Conservation (phyloP, 2,888 invertebrate genomes). For the Pristionchus japonicus region DNA sequence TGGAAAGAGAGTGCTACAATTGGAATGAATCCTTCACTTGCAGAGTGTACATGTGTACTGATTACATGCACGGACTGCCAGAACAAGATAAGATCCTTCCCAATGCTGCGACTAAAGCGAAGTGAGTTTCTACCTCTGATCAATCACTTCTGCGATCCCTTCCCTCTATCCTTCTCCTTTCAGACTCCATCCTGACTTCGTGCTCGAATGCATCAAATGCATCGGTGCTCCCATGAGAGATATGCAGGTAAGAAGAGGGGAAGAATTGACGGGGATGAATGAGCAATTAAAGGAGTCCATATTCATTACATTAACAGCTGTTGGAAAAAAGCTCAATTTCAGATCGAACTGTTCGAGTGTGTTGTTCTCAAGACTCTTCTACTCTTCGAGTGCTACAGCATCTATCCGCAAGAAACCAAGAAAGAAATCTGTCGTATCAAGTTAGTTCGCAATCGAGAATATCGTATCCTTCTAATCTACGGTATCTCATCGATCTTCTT, state of each 20-base stretch:
- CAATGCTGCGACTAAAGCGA: constrained; percentile 35
- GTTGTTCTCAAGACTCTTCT: constrained; percentile 38
- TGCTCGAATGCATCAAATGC: constrained; percentile 32
- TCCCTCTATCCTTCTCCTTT: not conserved
- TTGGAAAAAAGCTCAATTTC: not conserved
- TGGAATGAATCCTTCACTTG: not conserved
- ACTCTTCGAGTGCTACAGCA: constrained; percentile 38
- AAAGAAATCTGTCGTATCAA: not conserved
- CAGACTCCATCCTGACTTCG: constrained; percentile 46
- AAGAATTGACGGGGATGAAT: too few species aligned
- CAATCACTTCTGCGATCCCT: not conserved
- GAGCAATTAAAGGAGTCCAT: not conserved
- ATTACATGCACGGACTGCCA: constrained; percentile 37
- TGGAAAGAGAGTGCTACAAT: not conserved
- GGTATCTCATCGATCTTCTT: not conserved
- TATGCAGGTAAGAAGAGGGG: not conserved
- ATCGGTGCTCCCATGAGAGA: constrained; percentile 44
- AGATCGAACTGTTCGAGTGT: constrained; percentile 41
- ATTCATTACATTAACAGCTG: not conserved
- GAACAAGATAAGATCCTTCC: not conserved
- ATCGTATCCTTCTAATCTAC: too few species aligned
- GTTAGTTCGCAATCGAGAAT: not conserved
- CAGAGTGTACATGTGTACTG: constrained; percentile 47
- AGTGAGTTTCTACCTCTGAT: constrained; percentile 13
- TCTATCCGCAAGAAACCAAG: not conserved